Conservation (phyloP, 2,797 vertebrate species). For the Corythornis leucogaster region DNA sequence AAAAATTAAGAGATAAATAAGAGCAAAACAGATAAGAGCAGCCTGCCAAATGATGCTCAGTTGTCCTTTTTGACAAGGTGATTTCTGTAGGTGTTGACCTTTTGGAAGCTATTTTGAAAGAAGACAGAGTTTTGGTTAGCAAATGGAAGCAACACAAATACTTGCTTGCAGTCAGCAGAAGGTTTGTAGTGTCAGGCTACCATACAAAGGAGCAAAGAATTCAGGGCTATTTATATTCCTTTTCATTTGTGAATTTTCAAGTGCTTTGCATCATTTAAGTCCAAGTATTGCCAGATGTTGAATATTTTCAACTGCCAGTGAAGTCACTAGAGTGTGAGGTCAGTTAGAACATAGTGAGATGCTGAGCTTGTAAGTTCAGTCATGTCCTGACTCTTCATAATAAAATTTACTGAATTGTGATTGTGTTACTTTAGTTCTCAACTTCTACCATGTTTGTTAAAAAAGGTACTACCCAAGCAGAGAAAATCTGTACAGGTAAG, state of each 20-base stretch:
- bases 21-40: neutral
- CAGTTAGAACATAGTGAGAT: neutral
- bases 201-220: neutral
- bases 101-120: conserved; percentile 8
- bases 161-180: neutral
- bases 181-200: neutral
- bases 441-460: neutral
- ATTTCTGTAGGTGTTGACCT: neutral
- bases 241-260: neutral
- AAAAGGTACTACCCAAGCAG: neutral
- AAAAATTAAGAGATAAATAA: neutral
- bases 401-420: neutral
- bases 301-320: neutral
- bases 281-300: neutral
- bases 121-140: neutral
- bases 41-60: neutral
- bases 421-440: neutral
- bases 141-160: neutral
- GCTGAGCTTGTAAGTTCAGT: neutral
- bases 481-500: neutral
- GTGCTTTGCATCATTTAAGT: neutral
- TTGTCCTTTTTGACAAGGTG: neutral
- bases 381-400: neutral
- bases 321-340: neutral
- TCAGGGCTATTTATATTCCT: neutral